Evolutionary conservation across 2,797 vertebrate genomes (phyloP).

Genomic region (Pygocentrus nattereri): DNA sequence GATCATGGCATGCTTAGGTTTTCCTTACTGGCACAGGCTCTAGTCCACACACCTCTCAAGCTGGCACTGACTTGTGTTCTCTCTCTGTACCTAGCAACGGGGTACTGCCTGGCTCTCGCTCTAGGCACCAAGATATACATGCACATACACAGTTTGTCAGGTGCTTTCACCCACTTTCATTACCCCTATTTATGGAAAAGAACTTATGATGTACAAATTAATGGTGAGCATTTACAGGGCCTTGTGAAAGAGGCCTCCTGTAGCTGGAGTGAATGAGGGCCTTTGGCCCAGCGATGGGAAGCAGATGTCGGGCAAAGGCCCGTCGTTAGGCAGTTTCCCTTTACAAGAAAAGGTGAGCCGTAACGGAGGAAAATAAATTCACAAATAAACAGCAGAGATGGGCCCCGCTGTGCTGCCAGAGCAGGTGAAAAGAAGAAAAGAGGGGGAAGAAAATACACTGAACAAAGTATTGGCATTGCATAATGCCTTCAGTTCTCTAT

Average conservation of each 20-base stretch:
- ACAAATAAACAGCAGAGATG: conserved; percentile 78
- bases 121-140: conserved; percentile 13
- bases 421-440: conserved; percentile 6
- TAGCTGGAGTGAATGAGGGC: conserved; percentile 72
- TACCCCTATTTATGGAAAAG: conserved; percentile 76
- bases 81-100: conserved; percentile 15
- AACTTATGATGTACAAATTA: conserved; percentile 84
- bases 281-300: conserved; percentile 77
- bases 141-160: conserved; percentile 53
- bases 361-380: conserved; percentile 77
- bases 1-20: conserved; percentile 44
- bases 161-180: conserved; percentile 75
- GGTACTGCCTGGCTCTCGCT: conserved; percentile 31
- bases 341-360: conserved; percentile 82
- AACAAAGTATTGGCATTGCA: neutral
- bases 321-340: conserved; percentile 67
- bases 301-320: conserved; percentile 76
- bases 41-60: conserved; percentile 32
- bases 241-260: conserved; percentile 79
- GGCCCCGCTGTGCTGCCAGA: conserved; percentile 58
- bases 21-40: conserved; percentile 48
- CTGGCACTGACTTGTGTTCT: conserved; percentile 32
- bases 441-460: neutral
- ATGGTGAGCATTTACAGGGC: conserved; percentile 78
- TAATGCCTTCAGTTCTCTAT: neutral